These are phyloP conservation scores for Conopomorpha cramerella DNA, from an alignment of 1,140 invertebrate genomes.

Conservation along the genomic window DNA sequence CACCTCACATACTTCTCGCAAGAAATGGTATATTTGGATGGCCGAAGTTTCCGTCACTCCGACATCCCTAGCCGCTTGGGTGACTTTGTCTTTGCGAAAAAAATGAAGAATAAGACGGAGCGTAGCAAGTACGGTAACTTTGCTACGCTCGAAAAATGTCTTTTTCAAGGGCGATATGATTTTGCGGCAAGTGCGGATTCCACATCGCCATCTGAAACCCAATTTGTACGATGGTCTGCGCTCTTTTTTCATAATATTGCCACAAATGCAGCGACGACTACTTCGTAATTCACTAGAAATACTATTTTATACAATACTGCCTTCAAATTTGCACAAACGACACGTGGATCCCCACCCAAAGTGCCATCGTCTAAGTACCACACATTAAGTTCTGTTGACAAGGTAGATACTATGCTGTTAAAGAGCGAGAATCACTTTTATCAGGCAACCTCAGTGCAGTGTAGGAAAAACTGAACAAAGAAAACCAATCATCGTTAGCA, in stretches of 20 bases:
- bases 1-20: conserved; percentile 1
- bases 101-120: neutral
- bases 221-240: neutral
- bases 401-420: too few relatives aligned
- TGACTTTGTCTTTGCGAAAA: neutral
- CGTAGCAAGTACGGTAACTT: neutral
- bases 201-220: neutral
- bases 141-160: neutral
- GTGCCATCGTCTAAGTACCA: too few relatives aligned
- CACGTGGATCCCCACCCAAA: too few relatives aligned
- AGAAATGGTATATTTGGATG: conserved; percentile 1
- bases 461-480: too few relatives aligned
- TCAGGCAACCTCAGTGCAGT: too few relatives aligned
- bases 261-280: neutral
- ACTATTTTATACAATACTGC: too few relatives aligned
- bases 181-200: neutral
- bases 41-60: conserved; percentile 1
- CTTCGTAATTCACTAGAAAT: too few relatives aligned
- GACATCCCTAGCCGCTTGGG: neutral
- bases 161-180: neutral
- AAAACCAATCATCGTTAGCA: too few relatives aligned
- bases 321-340: too few relatives aligned
- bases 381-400: too few relatives aligned
- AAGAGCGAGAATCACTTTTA: too few relatives aligned
- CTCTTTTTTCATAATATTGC: neutral